These are phyloP conservation scores for Sycophila texana DNA, from an alignment of 2,888 invertebrate genomes.

Conservation along the genomic window DNA sequence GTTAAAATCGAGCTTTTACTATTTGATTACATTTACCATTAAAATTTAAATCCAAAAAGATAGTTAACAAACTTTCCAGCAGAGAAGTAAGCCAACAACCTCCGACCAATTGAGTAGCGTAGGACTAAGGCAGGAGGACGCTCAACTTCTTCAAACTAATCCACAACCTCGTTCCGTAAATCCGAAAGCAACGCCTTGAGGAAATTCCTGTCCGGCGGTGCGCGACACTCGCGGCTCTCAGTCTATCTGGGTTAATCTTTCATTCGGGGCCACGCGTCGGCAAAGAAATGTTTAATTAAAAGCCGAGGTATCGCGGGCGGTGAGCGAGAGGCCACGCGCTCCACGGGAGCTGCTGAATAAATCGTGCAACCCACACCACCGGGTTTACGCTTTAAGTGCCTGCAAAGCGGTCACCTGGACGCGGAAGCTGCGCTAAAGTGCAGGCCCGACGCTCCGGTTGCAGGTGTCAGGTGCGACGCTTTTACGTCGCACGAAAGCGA, in stretches of 20 bases:
- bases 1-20: too few relatives aligned
- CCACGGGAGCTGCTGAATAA: conserved; percentile 16
- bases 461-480: neutral
- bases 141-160: too few relatives aligned
- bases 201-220: neutral
- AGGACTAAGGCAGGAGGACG: too few relatives aligned
- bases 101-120: too few relatives aligned
- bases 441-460: neutral
- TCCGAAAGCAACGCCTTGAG: too few relatives aligned
- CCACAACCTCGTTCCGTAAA: too few relatives aligned
- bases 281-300: conserved; percentile 40
- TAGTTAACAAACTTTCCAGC: too few relatives aligned
- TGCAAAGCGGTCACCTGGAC: conserved; percentile 41
- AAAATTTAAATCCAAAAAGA: too few relatives aligned
- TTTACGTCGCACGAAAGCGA: neutral
- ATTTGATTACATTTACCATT: too few relatives aligned
- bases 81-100: too few relatives aligned
- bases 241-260: conserved; percentile 26
- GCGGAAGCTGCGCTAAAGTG: conserved; percentile 35
- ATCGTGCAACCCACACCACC: conserved; percentile 5
- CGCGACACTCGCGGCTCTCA: neutral
- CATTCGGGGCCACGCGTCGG: neutral
- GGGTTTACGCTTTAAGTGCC: conserved; percentile 44
- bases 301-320: neutral
- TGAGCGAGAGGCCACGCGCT: neutral